Conservation (phyloP, 1,140 invertebrate species). For the Meloidogyne floridensis region DNA sequence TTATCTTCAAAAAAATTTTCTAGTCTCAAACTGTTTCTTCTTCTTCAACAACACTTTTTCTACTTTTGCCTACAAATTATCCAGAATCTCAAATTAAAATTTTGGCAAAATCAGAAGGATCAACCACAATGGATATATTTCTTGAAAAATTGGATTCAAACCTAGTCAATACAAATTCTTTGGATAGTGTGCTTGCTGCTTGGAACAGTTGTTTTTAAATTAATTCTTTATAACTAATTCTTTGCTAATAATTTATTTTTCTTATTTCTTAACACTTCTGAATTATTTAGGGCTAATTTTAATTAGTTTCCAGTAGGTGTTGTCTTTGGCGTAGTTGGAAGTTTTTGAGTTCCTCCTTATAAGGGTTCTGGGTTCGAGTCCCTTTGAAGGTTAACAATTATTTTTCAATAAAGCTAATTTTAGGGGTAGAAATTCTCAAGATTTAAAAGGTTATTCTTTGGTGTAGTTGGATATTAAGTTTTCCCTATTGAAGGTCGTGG, state of each 20-base stretch:
- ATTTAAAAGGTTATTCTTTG: no score
- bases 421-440: no score
- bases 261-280: no score
- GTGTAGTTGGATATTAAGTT: no score
- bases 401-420: no score
- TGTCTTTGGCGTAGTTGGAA: background rate
- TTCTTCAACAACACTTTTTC: conserved; percentile 1
- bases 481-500: no score
- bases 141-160: conserved; percentile 18
- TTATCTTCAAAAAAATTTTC: no score
- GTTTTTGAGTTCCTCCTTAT: background rate
- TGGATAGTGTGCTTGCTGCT: conserved; percentile 2
- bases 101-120: background rate
- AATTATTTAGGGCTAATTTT: no score
- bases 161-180: conserved; percentile 20
- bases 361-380: background rate
- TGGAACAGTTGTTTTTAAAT: conserved; percentile 11
- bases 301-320: no score
- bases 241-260: background rate
- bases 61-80: conserved; percentile 2
- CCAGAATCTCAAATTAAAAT: conserved; percentile 7
- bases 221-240: background rate
- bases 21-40: no score
- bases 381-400: background rate
- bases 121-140: conserved; percentile 6